Conservation (phyloP, 2,888 invertebrate genomes). For the Ormyrus nitidulus region DNA sequence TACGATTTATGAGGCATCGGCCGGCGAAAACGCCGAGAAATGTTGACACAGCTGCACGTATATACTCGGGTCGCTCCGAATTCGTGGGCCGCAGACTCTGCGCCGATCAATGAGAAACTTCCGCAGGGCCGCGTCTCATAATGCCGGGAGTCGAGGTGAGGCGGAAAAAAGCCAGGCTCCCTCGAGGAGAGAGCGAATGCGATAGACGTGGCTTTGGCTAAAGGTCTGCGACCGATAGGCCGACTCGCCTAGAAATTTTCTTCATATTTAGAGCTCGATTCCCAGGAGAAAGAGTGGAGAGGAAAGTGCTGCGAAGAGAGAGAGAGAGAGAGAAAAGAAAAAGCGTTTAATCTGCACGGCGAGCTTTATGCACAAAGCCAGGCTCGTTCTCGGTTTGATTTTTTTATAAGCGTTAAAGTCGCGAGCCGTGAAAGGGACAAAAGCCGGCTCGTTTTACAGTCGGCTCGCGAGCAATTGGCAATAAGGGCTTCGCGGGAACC, state of each 20-base stretch:
- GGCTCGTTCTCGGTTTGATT: neutral
- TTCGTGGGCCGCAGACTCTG: no score
- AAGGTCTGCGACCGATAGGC: conserved; percentile 41
- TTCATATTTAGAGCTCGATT: conserved; percentile 44
- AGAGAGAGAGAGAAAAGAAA: neutral
- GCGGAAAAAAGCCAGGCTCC: no score
- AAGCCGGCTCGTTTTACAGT: conserved; percentile 56
- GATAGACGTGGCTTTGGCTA: conserved; percentile 36
- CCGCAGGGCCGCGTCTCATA: no score
- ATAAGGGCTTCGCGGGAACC: conserved; percentile 17
- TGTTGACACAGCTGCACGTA: conserved; percentile 41
- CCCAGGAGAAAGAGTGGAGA: conserved; percentile 29
- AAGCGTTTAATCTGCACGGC: conserved; percentile 35
- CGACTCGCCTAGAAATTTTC: conserved; percentile 33
- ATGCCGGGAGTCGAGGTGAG: no score
- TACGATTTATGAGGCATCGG: conserved; percentile 26
- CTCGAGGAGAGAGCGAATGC: neutral
- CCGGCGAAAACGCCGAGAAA: neutral
- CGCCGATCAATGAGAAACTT: no score
- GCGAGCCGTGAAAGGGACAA: conserved; percentile 59
- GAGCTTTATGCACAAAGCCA: conserved; percentile 3
- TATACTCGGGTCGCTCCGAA: no score
- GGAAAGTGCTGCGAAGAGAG: neutral
- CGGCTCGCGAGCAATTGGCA: conserved; percentile 29
- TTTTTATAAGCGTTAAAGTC: conserved; percentile 38